Evolutionary conservation across 2,113 vertebrate species (phyloP).

Genomic region (Zosterops pallidus): DNA sequence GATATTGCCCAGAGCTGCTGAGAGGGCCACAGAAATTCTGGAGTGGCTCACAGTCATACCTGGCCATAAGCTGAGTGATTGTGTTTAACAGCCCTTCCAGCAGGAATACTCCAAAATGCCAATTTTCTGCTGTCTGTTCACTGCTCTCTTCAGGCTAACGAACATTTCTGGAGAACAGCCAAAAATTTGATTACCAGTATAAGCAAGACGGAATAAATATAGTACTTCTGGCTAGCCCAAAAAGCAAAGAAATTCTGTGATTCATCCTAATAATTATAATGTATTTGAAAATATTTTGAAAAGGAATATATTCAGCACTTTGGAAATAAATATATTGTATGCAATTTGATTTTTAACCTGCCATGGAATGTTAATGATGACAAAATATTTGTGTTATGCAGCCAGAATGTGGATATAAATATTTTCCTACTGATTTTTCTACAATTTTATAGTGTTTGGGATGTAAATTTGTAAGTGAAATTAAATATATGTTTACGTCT

Average conservation of each 20-base stretch:
- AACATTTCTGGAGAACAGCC: not conserved
- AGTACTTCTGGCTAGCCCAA: not conserved
- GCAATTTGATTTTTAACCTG: slow-evolving; percentile 43
- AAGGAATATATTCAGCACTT: slow-evolving; percentile 7
- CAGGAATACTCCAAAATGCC: not conserved
- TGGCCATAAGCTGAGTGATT: not conserved
- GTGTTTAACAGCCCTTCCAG: not conserved
- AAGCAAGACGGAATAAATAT: slow-evolving; percentile 12
- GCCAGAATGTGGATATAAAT: slow-evolving; percentile 26
- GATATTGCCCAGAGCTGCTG: not conserved
- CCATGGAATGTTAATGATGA: slow-evolving; percentile 40
- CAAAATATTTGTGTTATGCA: slow-evolving; percentile 51
- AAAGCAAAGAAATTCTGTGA: slow-evolving; percentile 3
- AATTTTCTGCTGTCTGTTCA: not conserved
- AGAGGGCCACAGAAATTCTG: not conserved
- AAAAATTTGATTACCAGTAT: not conserved
- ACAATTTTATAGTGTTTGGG: slow-evolving; percentile 22
- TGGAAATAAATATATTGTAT: slow-evolving; percentile 43
- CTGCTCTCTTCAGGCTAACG: not conserved
- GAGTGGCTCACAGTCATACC: not conserved
- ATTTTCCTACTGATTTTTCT: slow-evolving; percentile 44
- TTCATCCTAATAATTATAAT: slow-evolving; percentile 18
- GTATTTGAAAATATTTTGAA: slow-evolving; percentile 51
- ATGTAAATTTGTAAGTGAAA: slow-evolving; percentile 12
- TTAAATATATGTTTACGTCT: slow-evolving; percentile 9